These are phyloP conservation scores for Gadus chalcogrammus DNA, from an alignment of 2,113 vertebrate species.

Conservation along the genomic window DNA sequence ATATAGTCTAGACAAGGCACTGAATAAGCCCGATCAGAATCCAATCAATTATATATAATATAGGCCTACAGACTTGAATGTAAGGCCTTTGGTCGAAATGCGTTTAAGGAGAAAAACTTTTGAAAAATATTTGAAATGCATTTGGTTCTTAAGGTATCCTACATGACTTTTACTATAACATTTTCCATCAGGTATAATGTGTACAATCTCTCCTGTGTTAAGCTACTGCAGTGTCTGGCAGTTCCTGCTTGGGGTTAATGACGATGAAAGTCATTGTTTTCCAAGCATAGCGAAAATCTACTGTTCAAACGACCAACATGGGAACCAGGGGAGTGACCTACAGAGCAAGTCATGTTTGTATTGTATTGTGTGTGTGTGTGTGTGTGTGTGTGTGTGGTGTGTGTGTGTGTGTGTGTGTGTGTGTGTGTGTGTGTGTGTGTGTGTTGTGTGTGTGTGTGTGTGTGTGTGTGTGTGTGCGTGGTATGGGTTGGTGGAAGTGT, in stretches of 20 bases:
- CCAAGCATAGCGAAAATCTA: constrained; percentile 20
- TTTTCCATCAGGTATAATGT: too few relatives aligned
- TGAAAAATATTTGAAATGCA: too few relatives aligned
- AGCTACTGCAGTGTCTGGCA: too few relatives aligned
- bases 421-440: background rate
- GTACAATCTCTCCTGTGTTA: too few relatives aligned
- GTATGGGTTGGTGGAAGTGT: background rate
- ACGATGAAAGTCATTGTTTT: constrained; percentile 20
- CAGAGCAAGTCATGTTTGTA: constrained; percentile 2
- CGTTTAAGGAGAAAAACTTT: too few relatives aligned
- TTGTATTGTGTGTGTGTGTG: background rate
- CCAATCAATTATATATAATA: too few relatives aligned
- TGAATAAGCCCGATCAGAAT: too few relatives aligned
- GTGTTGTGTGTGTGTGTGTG: background rate
- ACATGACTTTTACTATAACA: too few relatives aligned
- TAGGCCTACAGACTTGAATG: too few relatives aligned
- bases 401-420: background rate
- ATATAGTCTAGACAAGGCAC: too few relatives aligned
- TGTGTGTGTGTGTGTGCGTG: background rate
- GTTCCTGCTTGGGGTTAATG: constrained; percentile 22
- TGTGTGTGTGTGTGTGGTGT: background rate
- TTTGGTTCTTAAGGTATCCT: too few relatives aligned
- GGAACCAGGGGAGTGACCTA: constrained; percentile 40
- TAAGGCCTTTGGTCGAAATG: too few relatives aligned
- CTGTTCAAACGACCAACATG: constrained; percentile 26